Conservation (phyloP, 2,113 vertebrate species). For the Mixornis gularis region DNA sequence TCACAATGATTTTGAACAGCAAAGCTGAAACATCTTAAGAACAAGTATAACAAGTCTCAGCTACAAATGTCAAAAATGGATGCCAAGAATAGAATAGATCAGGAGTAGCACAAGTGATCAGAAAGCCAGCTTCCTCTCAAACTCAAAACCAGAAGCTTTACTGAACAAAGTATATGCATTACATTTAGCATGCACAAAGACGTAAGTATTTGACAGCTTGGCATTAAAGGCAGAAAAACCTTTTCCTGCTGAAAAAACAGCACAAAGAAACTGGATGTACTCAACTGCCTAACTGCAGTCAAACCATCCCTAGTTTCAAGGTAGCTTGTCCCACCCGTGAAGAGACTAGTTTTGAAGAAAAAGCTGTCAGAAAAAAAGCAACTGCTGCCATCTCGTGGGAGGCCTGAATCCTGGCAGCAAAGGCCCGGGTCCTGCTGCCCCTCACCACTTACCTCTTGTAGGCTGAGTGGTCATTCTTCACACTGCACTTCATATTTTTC, state of each 20-base stretch:
- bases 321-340: fast-evolving
- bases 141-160: neutral
- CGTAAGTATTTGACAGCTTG: neutral
- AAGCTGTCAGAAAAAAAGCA: neutral
- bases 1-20: neutral
- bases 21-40: neutral
- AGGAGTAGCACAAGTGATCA: fast-evolving
- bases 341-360: neutral
- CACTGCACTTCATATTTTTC: constrained; percentile 98
- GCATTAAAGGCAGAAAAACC: neutral
- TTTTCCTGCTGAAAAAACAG: neutral
- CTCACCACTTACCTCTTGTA: constrained; percentile 83
- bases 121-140: neutral
- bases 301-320: neutral
- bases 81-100: neutral
- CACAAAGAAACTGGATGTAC: neutral
- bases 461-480: constrained; percentile 96
- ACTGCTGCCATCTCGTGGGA: constrained; percentile 70
- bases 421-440: neutral
- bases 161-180: neutral
- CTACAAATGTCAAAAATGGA: neutral
- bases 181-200: neutral
- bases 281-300: neutral
- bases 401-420: neutral
- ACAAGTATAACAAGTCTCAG: neutral